phyloP scores from a whole-genome alignment of 2,797 vertebrate species.

The Limosa lapponica region DNA sequence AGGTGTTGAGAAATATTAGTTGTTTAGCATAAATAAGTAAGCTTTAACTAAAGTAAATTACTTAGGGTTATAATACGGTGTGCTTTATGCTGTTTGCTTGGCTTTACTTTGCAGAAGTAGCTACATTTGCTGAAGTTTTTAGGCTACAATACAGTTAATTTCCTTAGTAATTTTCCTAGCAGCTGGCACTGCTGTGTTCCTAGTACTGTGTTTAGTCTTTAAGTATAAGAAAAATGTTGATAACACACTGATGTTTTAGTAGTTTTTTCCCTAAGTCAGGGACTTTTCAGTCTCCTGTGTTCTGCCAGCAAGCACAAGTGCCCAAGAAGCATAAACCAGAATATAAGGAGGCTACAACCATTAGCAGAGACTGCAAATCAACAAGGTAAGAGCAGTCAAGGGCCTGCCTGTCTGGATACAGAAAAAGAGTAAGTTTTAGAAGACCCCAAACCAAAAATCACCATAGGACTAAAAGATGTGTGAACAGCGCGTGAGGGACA shows the following conservation, averaged over 20 bases:
- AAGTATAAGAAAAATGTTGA: neutral
- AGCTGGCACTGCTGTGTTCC: neutral
- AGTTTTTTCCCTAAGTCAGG: neutral
- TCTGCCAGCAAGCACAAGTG: neutral
- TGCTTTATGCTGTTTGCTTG: neutral
- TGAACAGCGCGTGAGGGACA: neutral
- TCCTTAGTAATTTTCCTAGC: neutral
- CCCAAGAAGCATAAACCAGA: neutral
- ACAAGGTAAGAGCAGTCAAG: neutral
- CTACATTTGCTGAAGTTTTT: neutral
- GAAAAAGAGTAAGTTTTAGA: neutral
- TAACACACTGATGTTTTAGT: neutral
- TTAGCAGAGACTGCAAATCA: neutral
- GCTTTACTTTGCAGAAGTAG: neutral
- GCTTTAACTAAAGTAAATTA: neutral
- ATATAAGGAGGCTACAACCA: neutral
- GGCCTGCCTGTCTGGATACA: neutral
- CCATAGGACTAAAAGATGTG: neutral
- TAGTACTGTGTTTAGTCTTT: neutral
- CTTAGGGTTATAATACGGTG: neutral
- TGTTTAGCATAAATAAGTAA: neutral
- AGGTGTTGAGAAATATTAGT: neutral
- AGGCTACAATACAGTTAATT: neutral
- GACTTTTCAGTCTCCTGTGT: neutral
- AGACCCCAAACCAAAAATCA: neutral